phyloP scores from a whole-genome alignment of 1,140 invertebrate genomes.

The Nasonia longicornis region DNA sequence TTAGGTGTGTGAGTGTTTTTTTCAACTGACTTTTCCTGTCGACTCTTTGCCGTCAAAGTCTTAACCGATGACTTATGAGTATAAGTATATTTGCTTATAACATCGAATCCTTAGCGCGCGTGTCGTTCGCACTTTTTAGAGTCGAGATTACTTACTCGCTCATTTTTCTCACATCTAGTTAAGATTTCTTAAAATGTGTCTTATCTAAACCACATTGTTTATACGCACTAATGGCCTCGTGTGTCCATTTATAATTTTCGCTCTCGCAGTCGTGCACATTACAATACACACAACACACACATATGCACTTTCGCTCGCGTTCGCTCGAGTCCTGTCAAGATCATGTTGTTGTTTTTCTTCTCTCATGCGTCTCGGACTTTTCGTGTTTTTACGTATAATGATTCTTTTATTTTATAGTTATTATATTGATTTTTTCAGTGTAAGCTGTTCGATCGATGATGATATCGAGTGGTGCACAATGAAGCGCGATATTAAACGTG shows the following conservation, averaged over 20 bases:
- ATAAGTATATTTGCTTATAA: constrained; percentile 45
- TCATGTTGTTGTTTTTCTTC: background rate
- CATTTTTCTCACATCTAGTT: constrained; percentile 35
- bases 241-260: constrained; percentile 4
- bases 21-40: background rate
- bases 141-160: constrained; percentile 9
- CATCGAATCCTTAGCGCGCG: constrained; percentile 20
- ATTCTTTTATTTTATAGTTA: background rate
- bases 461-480: constrained; percentile 27
- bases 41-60: constrained; percentile 54
- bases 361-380: background rate
- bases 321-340: constrained; percentile 30
- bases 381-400: constrained; percentile 15
- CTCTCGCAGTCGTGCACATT: background rate
- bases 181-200: constrained; percentile 36
- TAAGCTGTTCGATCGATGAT: constrained; percentile 17
- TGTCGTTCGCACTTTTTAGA: background rate
- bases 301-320: background rate
- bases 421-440: background rate
- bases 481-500: constrained; percentile 36
- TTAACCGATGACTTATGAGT: constrained; percentile 55
- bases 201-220: constrained; percentile 41
- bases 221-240: constrained; percentile 17
- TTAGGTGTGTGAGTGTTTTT: constrained; percentile 39
- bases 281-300: background rate